phyloP scores from a whole-genome alignment of 2,797 vertebrate genomes.

The Pipistrellus nathusii region DNA sequence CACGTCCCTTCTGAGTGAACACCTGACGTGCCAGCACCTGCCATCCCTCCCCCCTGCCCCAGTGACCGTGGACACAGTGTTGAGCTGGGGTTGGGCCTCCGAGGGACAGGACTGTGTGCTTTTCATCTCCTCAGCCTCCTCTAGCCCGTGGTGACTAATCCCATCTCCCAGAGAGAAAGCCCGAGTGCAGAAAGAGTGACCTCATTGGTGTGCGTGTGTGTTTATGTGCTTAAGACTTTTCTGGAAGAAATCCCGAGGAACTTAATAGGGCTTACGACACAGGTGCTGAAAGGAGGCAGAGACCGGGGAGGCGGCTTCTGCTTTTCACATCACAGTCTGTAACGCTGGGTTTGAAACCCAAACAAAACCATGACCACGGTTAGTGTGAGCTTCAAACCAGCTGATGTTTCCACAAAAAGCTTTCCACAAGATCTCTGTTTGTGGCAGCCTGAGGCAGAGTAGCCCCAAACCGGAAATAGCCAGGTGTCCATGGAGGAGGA shows the following conservation, averaged over 20 bases:
- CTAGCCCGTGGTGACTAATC: constrained; percentile 17
- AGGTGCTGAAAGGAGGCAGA: constrained; percentile 50
- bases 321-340: constrained; percentile 49
- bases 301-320: not conserved
- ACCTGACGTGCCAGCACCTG: not conserved
- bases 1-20: not conserved
- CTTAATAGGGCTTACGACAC: constrained; percentile 17
- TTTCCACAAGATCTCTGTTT: constrained; percentile 19
- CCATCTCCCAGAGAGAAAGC: constrained; percentile 29
- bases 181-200: constrained; percentile 38
- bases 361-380: not conserved
- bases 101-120: not conserved
- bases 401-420: constrained; percentile 44
- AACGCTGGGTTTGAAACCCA: not conserved
- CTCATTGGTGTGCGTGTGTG: not conserved
- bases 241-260: constrained; percentile 45
- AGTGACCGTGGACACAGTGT: not conserved
- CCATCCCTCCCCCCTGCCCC: not conserved
- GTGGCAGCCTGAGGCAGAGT: not conserved
- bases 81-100: not conserved
- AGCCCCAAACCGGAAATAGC: constrained; percentile 3
- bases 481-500: constrained; percentile 12
- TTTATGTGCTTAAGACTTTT: constrained; percentile 57
- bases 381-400: constrained; percentile 44
- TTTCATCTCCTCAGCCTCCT: constrained; percentile 50